Evolutionary conservation across 2,113 vertebrate species (phyloP).

Genomic region (Tupaia chinensis): DNA sequence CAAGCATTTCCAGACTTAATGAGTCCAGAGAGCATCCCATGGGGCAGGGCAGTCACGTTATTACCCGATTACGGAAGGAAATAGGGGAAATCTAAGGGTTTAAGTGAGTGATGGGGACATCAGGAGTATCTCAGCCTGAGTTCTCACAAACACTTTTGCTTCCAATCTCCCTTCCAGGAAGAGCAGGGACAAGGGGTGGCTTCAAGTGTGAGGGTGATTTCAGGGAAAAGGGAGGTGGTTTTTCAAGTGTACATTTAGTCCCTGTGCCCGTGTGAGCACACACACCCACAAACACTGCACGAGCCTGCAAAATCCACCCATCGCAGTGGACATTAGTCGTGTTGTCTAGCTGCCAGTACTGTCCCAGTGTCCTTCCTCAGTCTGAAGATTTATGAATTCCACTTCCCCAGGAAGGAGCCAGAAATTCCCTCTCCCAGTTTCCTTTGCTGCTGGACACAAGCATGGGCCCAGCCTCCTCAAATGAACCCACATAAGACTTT

Average conservation of each 20-base stretch:
- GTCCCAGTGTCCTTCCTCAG: neutral
- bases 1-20: slow-evolving; percentile 63
- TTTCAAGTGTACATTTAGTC: neutral
- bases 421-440: neutral
- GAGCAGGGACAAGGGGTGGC: neutral
- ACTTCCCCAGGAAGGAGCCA: neutral
- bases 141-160: slow-evolving; percentile 56
- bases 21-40: slow-evolving; percentile 45
- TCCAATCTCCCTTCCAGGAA: neutral
- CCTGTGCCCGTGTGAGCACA: neutral
- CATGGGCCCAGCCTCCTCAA: neutral
- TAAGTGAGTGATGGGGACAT: slow-evolving; percentile 7
- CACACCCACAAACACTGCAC: rapidly evolving
- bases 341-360: neutral
- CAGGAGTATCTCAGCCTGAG: neutral
- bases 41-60: neutral
- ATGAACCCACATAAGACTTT: neutral
- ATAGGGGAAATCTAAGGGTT: neutral
- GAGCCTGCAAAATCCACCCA: too few relatives aligned
- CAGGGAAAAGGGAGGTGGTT: neutral
- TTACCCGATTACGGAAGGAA: slow-evolving; percentile 53
- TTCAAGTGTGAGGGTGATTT: neutral
- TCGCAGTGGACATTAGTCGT: neutral
- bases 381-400: neutral
- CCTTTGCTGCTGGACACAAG: neutral